Base-by-base conservation (phyloP, 2,888 invertebrate species). In the Watsonalla cultraria region DNA sequence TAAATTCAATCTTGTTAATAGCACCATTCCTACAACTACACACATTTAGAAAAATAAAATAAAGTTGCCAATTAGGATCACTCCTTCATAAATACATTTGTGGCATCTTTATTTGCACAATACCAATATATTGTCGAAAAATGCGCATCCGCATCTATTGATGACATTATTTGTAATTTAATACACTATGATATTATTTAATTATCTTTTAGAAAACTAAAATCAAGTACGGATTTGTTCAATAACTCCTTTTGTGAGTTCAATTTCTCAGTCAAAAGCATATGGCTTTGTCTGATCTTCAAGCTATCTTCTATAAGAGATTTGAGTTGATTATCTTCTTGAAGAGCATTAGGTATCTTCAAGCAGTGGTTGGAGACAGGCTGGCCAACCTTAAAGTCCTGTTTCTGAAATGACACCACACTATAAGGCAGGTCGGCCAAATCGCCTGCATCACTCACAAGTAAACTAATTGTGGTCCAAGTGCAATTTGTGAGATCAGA, bases 321-420 rank as follows among this genome's bases (percentile, higher is more conserved):
- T 63, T 80, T 84, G 0, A 91, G 67, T 48, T 72, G 70, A 34
- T 82, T 80, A 68, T 86, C 82, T 37, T 81, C 76, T 46, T 78
- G 64, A 9, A 70, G 52, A 57, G 68, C 73, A 48, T 76, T 78
- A 8, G 64, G 54, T 49, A 79, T 62, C 62, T 82, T 81, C 53
- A 80, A 74, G 53, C 78, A 78, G 57, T 83, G 80, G 45, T 75
- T 80, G 0, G 89, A 82, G 0, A 90, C 86, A 0, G 84, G 68
- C 56, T 86, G 85, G n/a, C 90, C 91, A 58, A 91, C 81, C 62
- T 86, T 88, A 61, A 91, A 90, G 56, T 89, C 86, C 61, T 80
- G 79, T 60, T 90, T 89, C 53, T 89, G 84, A 65, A 84, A 86
- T n/a, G 88, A 86, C 0, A 90, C 82, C 5, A 88, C 86, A 79